Evolutionary conservation across 2,797 vertebrate genomes (phyloP), one percentile per base, ranked within the genome.

Genomic region (Mus spretus): DNA sequence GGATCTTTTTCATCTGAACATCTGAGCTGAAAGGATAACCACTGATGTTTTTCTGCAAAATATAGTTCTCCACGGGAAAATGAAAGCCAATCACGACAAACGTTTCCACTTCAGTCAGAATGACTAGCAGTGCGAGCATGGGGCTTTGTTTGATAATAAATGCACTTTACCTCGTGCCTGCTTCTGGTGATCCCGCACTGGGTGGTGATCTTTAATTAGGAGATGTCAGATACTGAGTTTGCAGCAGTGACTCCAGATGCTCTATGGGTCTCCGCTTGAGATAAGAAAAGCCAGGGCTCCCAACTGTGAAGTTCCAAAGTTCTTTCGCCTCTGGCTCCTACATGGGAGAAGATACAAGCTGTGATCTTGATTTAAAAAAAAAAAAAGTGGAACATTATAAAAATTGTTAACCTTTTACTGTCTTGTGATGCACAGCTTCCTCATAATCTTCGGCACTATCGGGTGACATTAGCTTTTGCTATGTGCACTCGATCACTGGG

Each of bases 131-230:
- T 92, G n/a, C 22, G 3, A 22, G n/a, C 83, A 31, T 67, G 55
- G 37, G 28, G 55, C 86, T 97, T 94, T 94, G 89, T 98, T 94
- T 96, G 86, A 96, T 96, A 94, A 96, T 89, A 95, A 96, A 97
- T 89, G 83, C 86, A 79, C 94, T 96, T 96, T 95, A 65, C 80
- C 83, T 96, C 85, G 67, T 65, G 55, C 47, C 95, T 97, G 79
- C 91, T 97, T 96, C 63, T 89, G 53, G 83, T 6, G 19, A 91
- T 95, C 82, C 89, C 86, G 93, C 67, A 79, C 93, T 87, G 90
- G 77, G 89, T 84, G 75, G 89, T 95, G 89, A 95, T 96, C 97
- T 96, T 95, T 98, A 97, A 97, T 97, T 97, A 98, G 95, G 74
- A 57, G 40, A 90, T 94, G 94, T 91, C 82, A 67, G 82, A 59